A percentile compares a stretch with the other conserved stretches of the same genome.
phyloP scores from a whole-genome alignment of 2,113 vertebrate species.

The Pungitius pungitius region DNA sequence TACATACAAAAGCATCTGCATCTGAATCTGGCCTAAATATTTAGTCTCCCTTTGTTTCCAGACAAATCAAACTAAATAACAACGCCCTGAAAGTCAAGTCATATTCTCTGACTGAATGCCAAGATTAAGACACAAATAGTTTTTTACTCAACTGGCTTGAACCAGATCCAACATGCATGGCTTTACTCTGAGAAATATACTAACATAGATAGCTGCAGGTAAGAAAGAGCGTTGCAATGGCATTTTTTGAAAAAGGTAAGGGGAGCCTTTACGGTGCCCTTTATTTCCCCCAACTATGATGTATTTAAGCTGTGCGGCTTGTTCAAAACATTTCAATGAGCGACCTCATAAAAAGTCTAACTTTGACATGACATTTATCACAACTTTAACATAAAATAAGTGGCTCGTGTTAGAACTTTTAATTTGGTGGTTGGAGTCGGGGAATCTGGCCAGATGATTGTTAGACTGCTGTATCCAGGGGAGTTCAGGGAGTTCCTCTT shows the following conservation, averaged over 20 bases:
- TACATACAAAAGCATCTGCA: slow-evolving; percentile 4
- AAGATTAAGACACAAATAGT: not conserved
- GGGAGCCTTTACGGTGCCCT: not conserved
- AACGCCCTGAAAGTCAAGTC: not conserved
- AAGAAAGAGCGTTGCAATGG: not conserved
- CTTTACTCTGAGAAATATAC: not conserved
- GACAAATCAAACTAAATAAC: slow-evolving; percentile 15
- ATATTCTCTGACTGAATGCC: not conserved
- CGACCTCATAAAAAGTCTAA: not conserved
- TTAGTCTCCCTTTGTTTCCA: slow-evolving; percentile 28
- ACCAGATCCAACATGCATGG: not conserved
- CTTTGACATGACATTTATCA: not conserved
- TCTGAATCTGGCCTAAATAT: slow-evolving; percentile 29
- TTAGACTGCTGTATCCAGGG: not conserved
- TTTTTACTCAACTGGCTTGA: not conserved
- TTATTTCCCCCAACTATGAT: not conserved
- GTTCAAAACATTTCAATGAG: not conserved
- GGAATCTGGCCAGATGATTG: not conserved
- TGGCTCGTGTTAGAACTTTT: not conserved
- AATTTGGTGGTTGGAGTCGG: not conserved
- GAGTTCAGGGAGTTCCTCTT: not conserved
- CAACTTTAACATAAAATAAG: not conserved
- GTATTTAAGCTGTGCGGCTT: not conserved
- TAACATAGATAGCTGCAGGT: not conserved
- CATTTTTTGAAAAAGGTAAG: not conserved